Conservation (phyloP, 2,797 vertebrate genomes). For the Taenioides sp. region DNA sequence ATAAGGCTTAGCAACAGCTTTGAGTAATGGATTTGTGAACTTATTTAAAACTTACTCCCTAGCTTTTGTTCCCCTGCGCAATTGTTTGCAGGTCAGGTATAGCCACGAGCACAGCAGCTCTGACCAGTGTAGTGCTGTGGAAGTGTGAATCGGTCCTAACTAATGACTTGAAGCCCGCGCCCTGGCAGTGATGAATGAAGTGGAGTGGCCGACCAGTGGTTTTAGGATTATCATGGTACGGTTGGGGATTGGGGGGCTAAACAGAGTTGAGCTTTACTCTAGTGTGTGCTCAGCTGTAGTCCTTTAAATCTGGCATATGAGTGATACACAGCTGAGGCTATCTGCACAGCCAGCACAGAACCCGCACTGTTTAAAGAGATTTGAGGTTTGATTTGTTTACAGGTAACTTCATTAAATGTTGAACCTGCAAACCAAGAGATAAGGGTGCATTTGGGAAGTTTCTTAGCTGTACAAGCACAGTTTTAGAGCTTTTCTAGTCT, state of each 20-base stretch:
- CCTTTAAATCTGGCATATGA: slow-evolving; percentile 6
- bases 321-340: slow-evolving; percentile 19
- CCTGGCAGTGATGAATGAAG: slow-evolving; percentile 71
- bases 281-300: slow-evolving; percentile 35
- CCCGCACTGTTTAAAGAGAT: not conserved
- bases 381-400: slow-evolving; percentile 1
- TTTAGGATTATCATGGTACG: slow-evolving; percentile 54
- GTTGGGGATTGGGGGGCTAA: slow-evolving; percentile 32
- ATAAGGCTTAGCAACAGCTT: not conserved
- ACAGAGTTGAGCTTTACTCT: slow-evolving; percentile 36
- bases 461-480: not conserved
- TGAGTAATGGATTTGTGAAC: slow-evolving; percentile 4
- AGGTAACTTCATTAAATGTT: slow-evolving; percentile 12
- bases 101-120: slow-evolving; percentile 12
- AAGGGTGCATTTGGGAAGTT: not conserved
- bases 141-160: slow-evolving; percentile 42
- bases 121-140: slow-evolving; percentile 16
- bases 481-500: not conserved
- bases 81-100: slow-evolving; percentile 11
- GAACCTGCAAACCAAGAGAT: not conserved
- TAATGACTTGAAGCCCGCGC: slow-evolving; percentile 51
- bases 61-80: slow-evolving; percentile 13
- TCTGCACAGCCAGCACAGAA: slow-evolving; percentile 13
- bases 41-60: slow-evolving; percentile 6
- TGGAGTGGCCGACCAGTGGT: slow-evolving; percentile 30